phyloP scores from a whole-genome alignment of 2,113 vertebrate genomes.

The Rhinopomastus cyanomelas region DNA sequence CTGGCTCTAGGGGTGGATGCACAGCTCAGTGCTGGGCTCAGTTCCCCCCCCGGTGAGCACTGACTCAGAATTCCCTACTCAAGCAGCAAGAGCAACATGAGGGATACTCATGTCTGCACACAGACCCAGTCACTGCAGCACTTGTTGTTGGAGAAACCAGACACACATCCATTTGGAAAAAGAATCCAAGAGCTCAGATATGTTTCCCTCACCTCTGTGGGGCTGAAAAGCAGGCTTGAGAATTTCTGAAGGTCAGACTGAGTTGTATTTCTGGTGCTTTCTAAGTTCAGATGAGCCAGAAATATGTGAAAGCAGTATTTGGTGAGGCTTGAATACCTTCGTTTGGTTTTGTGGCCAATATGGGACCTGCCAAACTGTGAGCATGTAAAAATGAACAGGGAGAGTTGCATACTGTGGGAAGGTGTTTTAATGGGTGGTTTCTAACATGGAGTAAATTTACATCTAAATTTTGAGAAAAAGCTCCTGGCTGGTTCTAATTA shows the following conservation, averaged over 20 bases:
- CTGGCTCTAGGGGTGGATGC: not conserved
- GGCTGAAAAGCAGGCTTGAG: not conserved
- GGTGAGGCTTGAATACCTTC: not conserved
- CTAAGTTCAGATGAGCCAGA: constrained; percentile 16
- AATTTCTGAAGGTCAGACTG: not conserved
- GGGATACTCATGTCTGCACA: not conserved
- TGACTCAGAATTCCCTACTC: not conserved
- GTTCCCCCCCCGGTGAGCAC: not conserved
- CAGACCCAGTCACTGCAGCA: not conserved
- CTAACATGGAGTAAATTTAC: not conserved
- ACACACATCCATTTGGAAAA: not conserved
- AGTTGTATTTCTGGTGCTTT: constrained; percentile 21
- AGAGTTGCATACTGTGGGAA: not conserved
- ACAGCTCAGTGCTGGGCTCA: not conserved
- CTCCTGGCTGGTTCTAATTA: constrained; percentile 50
- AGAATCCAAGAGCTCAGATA: not conserved
- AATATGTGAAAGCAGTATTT: constrained; percentile 54
- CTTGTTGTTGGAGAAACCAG: not conserved
- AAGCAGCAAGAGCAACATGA: not conserved
- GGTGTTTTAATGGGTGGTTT: constrained; percentile 21
- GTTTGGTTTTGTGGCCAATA: constrained; percentile 30
- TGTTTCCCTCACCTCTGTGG: not conserved
- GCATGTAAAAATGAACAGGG: constrained; percentile 2
- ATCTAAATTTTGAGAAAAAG: constrained; percentile 18
- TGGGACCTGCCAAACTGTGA: not conserved